These are phyloP conservation scores for Proteles cristata DNA, from an alignment of 2,113 vertebrate species.

Conservation along the genomic window DNA sequence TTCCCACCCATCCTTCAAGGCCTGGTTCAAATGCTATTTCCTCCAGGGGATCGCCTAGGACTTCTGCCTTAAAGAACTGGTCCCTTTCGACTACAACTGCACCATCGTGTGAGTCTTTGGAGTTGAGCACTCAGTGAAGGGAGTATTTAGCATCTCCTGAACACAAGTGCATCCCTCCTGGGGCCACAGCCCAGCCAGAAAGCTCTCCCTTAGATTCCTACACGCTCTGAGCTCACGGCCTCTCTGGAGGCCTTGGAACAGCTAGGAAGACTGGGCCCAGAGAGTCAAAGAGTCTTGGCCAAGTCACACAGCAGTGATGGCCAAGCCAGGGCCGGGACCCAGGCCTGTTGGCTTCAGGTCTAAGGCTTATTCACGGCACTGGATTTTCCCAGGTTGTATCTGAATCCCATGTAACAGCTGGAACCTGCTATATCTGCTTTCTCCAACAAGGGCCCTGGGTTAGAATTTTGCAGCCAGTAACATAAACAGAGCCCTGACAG, in stretches of 20 bases:
- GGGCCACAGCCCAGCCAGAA: background rate
- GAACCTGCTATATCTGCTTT: constrained; percentile 19
- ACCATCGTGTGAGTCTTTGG: background rate
- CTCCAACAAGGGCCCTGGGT: background rate
- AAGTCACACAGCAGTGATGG: background rate
- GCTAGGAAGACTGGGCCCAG: background rate
- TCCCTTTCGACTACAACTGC: background rate
- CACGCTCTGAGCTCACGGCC: background rate
- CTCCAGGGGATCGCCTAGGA: background rate
- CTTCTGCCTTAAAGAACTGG: background rate
- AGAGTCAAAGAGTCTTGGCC: background rate
- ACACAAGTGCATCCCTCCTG: background rate
- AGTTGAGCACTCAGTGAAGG: background rate
- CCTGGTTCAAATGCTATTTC: background rate
- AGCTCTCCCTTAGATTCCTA: background rate
- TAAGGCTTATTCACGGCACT: background rate
- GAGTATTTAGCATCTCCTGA: background rate
- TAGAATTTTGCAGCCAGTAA: background rate
- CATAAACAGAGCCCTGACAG: background rate
- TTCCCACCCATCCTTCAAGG: background rate
- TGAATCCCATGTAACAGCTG: background rate
- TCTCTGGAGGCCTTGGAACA: background rate
- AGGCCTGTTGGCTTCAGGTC: background rate
- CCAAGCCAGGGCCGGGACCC: background rate
- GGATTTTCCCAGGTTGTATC: constrained; percentile 9